Evolutionary conservation across 2,888 invertebrate genomes (phyloP).

Genomic region (Microctonus aethiopoides): DNA sequence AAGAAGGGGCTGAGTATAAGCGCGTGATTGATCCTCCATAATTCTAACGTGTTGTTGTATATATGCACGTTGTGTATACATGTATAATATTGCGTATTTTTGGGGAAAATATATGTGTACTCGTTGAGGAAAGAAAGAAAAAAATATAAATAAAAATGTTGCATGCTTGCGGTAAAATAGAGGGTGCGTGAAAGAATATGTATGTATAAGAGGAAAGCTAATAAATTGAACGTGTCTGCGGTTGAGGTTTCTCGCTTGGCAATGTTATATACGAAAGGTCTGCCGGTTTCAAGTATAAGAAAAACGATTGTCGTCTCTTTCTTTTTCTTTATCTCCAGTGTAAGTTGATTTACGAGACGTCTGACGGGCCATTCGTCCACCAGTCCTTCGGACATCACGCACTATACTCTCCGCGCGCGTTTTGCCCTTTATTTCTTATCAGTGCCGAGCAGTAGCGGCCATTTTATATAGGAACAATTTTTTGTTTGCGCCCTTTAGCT

Average conservation of each 20-base stretch:
- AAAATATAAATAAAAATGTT: too few relatives aligned
- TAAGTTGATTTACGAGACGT: slow-evolving; percentile 66
- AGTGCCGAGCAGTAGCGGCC: slow-evolving; percentile 56
- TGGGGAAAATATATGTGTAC: not conserved
- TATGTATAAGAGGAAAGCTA: not conserved
- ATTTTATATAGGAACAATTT: too few relatives aligned
- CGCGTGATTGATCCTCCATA: slow-evolving; percentile 4
- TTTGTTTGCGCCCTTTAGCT: too few relatives aligned
- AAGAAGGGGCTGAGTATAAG: slow-evolving; percentile 12
- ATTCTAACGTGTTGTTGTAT: not conserved
- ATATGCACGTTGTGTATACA: too few relatives aligned
- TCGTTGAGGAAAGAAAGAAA: not conserved
- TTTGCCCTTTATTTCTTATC: slow-evolving; percentile 52
- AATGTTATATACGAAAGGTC: slow-evolving; percentile 8
- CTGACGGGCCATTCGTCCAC: slow-evolving; percentile 66
- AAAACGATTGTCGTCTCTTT: slow-evolving; percentile 49
- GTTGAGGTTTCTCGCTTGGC: slow-evolving; percentile 11
- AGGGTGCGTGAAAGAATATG: not conserved
- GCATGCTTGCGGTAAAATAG: not conserved
- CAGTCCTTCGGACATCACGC: slow-evolving; percentile 54
- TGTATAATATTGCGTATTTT: too few relatives aligned
- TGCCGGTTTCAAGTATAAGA: slow-evolving; percentile 29
- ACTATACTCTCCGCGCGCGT: slow-evolving; percentile 33
- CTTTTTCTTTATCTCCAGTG: too few relatives aligned
- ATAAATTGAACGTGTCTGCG: slow-evolving; percentile 20